Percentiles rank a stretch among this genome's conserved stretches.
phyloP scores from a whole-genome alignment of 2,113 vertebrate species.

The Turdus rufiventris region DNA sequence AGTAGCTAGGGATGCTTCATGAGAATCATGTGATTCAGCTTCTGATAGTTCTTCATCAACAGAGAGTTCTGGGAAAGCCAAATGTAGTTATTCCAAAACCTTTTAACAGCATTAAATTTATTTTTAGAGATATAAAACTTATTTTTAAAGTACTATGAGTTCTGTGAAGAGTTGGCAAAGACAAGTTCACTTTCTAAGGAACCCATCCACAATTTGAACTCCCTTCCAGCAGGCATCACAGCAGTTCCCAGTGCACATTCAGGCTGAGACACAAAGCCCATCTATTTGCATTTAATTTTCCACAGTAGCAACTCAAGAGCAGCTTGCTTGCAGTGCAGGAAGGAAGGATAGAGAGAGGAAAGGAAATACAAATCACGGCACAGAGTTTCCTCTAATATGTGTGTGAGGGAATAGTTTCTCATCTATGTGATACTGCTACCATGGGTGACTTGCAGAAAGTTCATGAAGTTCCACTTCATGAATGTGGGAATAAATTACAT shows the following conservation, averaged over 20 bases:
- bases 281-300: constrained; percentile 21
- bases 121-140: neutral
- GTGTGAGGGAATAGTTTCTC: neutral
- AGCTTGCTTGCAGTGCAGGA: neutral
- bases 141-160: neutral
- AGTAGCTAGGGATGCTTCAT: neutral
- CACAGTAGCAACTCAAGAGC: neutral
- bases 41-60: neutral
- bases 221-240: neutral
- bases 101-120: neutral
- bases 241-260: neutral
- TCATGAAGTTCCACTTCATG: neutral
- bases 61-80: neutral
- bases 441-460: neutral
- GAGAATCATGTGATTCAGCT: neutral
- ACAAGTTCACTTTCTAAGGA: neutral
- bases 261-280: neutral
- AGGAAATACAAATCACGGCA: neutral
- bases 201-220: rapidly evolving
- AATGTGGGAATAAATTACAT: neutral
- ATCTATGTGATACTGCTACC: neutral
- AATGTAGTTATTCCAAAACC: neutral
- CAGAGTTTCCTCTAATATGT: neutral
- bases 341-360: neutral
- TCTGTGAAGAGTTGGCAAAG: neutral